These are phyloP conservation scores for Otus sunia DNA, from an alignment of 2,113 vertebrate species.

Conservation along the genomic window DNA sequence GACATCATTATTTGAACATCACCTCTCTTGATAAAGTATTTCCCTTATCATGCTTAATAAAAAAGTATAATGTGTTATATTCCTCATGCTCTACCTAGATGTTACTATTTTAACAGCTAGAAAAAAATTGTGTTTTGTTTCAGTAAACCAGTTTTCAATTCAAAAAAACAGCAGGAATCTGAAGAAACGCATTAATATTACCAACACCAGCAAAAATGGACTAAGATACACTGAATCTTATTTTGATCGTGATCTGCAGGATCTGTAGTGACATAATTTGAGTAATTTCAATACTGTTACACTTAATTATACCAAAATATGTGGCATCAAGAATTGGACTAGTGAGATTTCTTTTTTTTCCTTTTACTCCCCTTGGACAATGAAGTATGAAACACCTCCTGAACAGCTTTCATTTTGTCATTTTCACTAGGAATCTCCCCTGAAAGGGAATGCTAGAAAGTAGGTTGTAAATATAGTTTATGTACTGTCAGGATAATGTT, in stretches of 20 bases:
- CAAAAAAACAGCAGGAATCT: background rate
- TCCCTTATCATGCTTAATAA: background rate
- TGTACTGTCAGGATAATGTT: conserved; percentile 3
- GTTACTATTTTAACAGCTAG: background rate
- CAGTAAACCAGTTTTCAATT: background rate
- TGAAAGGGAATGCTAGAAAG: conserved; percentile 11
- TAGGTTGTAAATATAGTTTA: conserved; percentile 37
- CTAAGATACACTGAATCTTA: background rate
- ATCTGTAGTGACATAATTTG: background rate
- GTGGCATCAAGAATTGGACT: background rate
- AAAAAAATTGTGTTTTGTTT: background rate
- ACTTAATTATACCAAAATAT: background rate
- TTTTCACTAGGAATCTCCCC: background rate
- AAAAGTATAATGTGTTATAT: background rate
- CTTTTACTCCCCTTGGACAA: background rate
- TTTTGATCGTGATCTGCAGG: background rate
- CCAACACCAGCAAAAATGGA: background rate
- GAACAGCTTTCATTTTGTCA: background rate
- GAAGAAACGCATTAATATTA: background rate
- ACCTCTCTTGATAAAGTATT: background rate
- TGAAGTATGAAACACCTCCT: background rate
- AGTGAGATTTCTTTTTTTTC: background rate
- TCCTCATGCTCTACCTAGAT: background rate
- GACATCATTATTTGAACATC: background rate
- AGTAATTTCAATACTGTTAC: background rate